A percentile compares a stretch with the other conserved stretches of the same genome.
Evolutionary conservation across 1,140 invertebrate species (phyloP).

Genomic region (Cecropterus lyciades): DNA sequence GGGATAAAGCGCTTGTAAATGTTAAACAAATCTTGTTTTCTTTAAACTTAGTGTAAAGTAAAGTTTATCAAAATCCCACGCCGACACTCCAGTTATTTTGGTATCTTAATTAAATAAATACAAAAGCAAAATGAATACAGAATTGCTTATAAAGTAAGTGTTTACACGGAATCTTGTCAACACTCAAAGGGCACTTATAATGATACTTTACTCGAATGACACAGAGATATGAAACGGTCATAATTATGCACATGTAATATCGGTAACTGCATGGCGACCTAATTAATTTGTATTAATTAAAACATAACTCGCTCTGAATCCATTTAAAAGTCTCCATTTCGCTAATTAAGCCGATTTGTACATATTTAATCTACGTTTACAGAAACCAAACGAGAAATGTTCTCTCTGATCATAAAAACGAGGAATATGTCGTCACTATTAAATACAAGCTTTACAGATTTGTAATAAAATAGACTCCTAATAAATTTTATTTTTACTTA

Average conservation of each 20-base stretch:
- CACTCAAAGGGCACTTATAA: slow-evolving; percentile 26
- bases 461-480: too few relatives aligned
- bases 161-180: slow-evolving; percentile 11
- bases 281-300: slow-evolving; percentile 36
- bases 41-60: too few relatives aligned
- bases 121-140: not conserved
- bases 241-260: slow-evolving; percentile 32
- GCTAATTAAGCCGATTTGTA: slow-evolving; percentile 13
- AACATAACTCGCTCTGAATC: slow-evolving; percentile 7
- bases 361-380: slow-evolving; percentile 38
- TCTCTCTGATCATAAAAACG: not conserved
- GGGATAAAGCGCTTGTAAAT: too few relatives aligned
- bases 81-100: not conserved
- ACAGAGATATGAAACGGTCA: slow-evolving; percentile 21
- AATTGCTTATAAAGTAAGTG: not conserved
- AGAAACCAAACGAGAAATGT: slow-evolving; percentile 36
- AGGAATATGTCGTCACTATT: not conserved
- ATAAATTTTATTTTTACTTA: too few relatives aligned
- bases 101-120: not conserved
- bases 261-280: slow-evolving; percentile 16
- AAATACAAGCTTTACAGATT: not conserved
- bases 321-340: slow-evolving; percentile 14
- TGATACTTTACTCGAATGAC: slow-evolving; percentile 22
- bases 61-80: too few relatives aligned
- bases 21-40: too few relatives aligned